These are phyloP conservation scores for Dinocampus coccinellae DNA, from an alignment of 2,888 invertebrate genomes.

Conservation along the genomic window DNA sequence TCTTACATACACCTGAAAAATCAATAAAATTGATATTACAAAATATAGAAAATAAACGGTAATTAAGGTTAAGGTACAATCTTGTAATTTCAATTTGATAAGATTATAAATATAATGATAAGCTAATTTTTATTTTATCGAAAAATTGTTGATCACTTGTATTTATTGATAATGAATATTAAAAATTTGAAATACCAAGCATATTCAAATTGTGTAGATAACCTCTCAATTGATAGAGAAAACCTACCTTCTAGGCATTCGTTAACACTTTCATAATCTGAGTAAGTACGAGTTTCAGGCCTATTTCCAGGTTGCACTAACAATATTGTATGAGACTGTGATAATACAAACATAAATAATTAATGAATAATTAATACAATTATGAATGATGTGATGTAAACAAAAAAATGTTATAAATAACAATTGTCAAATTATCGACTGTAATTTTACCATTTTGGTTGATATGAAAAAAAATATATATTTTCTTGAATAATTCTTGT, in stretches of 20 bases:
- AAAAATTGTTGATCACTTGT: background rate
- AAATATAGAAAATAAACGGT: background rate
- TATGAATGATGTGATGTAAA: conserved; percentile 2
- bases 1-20: conserved; percentile 89
- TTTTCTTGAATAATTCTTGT: background rate
- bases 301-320: conserved; percentile 93
- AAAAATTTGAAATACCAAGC: background rate
- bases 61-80: background rate
- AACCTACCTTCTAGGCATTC: conserved; percentile 95
- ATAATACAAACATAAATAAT: background rate
- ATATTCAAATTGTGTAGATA: background rate
- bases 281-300: conserved; percentile 97
- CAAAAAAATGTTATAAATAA: conserved; percentile 5
- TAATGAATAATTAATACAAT: background rate
- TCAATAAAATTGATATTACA: background rate
- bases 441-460: conserved; percentile 23
- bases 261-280: conserved; percentile 97
- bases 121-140: background rate
- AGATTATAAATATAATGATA: background rate
- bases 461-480: background rate
- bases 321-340: conserved; percentile 95
- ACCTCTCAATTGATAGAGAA: background rate
- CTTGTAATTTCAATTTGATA: background rate
- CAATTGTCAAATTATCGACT: conserved; percentile 18
- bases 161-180: background rate